phyloP scores from a whole-genome alignment of 2,797 vertebrate species.

The Cynodonichthys magdalenae region DNA sequence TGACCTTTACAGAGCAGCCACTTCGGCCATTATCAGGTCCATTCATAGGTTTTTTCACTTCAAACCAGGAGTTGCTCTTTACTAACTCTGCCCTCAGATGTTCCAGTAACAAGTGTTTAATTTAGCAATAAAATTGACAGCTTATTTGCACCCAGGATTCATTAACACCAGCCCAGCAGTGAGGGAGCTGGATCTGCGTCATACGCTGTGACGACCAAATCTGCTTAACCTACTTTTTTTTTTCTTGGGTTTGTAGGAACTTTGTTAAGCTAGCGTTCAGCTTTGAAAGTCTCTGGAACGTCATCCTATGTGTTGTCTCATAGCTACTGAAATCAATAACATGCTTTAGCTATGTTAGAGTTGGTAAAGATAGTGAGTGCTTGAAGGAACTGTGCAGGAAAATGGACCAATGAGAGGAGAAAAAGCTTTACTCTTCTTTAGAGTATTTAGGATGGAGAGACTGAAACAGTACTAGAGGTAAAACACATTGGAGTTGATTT shows the following conservation, averaged over 20 bases:
- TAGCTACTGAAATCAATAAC: slow-evolving; percentile 18
- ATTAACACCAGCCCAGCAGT: slow-evolving; percentile 68
- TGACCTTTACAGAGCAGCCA: slow-evolving; percentile 16
- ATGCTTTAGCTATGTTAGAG: slow-evolving; percentile 13
- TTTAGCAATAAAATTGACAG: slow-evolving; percentile 69
- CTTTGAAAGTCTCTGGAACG: background rate
- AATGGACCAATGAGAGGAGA: slow-evolving; percentile 3
- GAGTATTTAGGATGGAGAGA: background rate
- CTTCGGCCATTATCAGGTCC: slow-evolving; percentile 26
- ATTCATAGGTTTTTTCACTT: slow-evolving; percentile 26
- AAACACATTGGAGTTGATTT: background rate
- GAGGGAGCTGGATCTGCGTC: slow-evolving; percentile 72
- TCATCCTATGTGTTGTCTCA: slow-evolving; percentile 7
- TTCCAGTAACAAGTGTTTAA: slow-evolving; percentile 71
- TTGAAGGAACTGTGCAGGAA: slow-evolving; percentile 35
- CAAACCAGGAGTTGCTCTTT: slow-evolving; percentile 38
- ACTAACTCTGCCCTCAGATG: slow-evolving; percentile 59
- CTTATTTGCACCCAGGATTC: slow-evolving; percentile 74
- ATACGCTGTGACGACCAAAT: slow-evolving; percentile 80
- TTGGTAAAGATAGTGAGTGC: slow-evolving; percentile 25
- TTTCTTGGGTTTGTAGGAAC: slow-evolving; percentile 56
- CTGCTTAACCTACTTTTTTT: slow-evolving; percentile 82
- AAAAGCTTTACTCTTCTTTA: slow-evolving; percentile 8
- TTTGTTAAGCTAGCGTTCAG: slow-evolving; percentile 34
- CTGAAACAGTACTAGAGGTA: slow-evolving; percentile 1